Evolutionary conservation across 2,113 vertebrate species (phyloP).

Genomic region (Diglossa brunneiventris): DNA sequence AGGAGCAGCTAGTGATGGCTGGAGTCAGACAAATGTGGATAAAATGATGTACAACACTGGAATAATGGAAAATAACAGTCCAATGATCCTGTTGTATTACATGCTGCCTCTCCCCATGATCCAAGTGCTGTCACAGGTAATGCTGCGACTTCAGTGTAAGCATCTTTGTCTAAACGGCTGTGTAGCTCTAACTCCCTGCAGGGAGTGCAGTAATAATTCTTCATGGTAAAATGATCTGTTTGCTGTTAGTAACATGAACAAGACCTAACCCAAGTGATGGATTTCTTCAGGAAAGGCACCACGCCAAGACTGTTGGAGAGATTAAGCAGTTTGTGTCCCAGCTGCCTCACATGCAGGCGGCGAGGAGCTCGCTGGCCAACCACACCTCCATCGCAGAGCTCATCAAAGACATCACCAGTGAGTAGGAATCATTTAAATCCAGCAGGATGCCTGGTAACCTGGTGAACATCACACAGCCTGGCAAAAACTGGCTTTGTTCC

Average conservation of each 20-base stretch:
- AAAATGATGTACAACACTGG: neutral
- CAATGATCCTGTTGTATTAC: neutral
- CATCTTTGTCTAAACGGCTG: neutral
- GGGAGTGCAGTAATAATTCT: neutral
- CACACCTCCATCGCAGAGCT: constrained; percentile 97
- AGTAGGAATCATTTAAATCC: constrained; percentile 1
- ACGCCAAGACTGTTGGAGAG: constrained; percentile 95
- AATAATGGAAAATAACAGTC: neutral
- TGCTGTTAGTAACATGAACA: neutral
- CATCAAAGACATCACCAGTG: constrained; percentile 96
- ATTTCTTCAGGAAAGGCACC: constrained; percentile 87
- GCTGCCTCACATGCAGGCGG: constrained; percentile 97
- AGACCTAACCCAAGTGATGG: neutral
- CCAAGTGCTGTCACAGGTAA: neutral
- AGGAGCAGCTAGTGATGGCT: neutral
- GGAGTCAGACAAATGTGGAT: neutral
- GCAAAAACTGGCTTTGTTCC: neutral
- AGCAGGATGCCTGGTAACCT: neutral
- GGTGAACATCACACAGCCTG: neutral
- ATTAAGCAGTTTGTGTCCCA: constrained; percentile 99
- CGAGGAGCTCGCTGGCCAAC: constrained; percentile 90
- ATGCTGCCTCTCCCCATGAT: neutral
- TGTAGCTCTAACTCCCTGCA: neutral
- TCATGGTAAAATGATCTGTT: neutral
- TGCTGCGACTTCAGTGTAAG: neutral